phyloP scores from a whole-genome alignment of 2,797 vertebrate genomes.

The Sphenodon punctatus region DNA sequence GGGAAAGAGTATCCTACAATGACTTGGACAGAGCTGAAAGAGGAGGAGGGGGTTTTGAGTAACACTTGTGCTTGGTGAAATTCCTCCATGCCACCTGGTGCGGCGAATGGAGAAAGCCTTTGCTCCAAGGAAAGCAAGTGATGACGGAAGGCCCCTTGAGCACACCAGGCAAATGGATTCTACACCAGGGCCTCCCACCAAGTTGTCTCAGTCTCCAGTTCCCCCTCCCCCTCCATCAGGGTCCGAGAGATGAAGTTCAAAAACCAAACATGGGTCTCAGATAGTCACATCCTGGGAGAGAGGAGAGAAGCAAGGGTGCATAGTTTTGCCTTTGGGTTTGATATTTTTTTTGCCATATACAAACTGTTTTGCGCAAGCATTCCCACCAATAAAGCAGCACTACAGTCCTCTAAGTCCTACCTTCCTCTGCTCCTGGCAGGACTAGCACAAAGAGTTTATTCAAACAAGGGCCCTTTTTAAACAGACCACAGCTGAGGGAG shows the following conservation, averaged over 20 bases:
- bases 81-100: slow-evolving; percentile 65
- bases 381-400: fast-evolving
- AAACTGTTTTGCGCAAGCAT: too few species aligned
- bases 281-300: slow-evolving; percentile 39
- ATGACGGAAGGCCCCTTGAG: slow-evolving; percentile 68
- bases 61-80: slow-evolving; percentile 46
- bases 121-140: neutral
- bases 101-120: neutral
- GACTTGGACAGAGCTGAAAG: slow-evolving; percentile 26
- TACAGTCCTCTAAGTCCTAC: neutral
- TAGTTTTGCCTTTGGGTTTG: too few species aligned
- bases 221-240: slow-evolving; percentile 6
- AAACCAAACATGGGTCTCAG: slow-evolving; percentile 26
- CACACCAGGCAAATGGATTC: slow-evolving; percentile 63
- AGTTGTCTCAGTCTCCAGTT: slow-evolving; percentile 8
- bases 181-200: slow-evolving; percentile 60
- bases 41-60: slow-evolving; percentile 6
- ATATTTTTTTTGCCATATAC: too few species aligned
- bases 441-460: slow-evolving; percentile 37
- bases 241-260: slow-evolving; percentile 43
- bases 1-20: slow-evolving; percentile 15
- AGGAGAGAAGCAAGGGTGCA: neutral
- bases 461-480: too few species aligned
- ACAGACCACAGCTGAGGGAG: too few species aligned
- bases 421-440: neutral